phyloP scores from a whole-genome alignment of 2,113 vertebrate genomes.

The Hippolais icterina region DNA sequence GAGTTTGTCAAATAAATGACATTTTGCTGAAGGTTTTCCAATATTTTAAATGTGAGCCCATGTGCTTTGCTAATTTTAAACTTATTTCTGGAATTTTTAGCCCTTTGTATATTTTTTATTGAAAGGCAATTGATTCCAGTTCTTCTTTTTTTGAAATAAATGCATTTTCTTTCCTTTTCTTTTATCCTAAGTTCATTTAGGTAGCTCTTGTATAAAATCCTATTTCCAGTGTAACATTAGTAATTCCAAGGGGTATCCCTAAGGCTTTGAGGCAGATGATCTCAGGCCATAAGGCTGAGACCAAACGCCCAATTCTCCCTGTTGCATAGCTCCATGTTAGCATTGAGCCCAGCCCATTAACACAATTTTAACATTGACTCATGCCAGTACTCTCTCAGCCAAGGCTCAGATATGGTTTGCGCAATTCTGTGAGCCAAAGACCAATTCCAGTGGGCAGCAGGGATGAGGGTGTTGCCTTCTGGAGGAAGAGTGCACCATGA shows the following conservation, averaged over 20 bases:
- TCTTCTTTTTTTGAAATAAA: not conserved
- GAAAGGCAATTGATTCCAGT: not conserved
- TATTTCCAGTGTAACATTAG: not conserved
- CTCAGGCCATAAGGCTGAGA: not conserved
- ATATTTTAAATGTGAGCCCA: not conserved
- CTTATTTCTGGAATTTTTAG: not conserved
- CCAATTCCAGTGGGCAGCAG: not conserved
- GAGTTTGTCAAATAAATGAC: not conserved
- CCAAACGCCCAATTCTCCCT: not conserved
- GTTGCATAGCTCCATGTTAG: not conserved
- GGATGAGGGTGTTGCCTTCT: not conserved
- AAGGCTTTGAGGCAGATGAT: not conserved
- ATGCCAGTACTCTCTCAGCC: not conserved
- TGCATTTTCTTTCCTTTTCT: not conserved
- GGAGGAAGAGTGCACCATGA: not conserved
- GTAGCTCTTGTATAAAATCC: not conserved
- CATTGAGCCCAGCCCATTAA: not conserved
- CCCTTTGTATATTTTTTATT: not conserved
- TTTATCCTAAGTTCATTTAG: not conserved
- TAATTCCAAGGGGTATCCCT: not conserved
- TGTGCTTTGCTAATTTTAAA: conserved; percentile 1
- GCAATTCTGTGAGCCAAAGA: not conserved
- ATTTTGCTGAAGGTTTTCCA: not conserved
- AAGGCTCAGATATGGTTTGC: not conserved
- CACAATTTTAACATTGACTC: not conserved